Evolutionary conservation across 2,113 vertebrate genomes (phyloP).

Genomic region (Halichoeres trimaculatus): DNA sequence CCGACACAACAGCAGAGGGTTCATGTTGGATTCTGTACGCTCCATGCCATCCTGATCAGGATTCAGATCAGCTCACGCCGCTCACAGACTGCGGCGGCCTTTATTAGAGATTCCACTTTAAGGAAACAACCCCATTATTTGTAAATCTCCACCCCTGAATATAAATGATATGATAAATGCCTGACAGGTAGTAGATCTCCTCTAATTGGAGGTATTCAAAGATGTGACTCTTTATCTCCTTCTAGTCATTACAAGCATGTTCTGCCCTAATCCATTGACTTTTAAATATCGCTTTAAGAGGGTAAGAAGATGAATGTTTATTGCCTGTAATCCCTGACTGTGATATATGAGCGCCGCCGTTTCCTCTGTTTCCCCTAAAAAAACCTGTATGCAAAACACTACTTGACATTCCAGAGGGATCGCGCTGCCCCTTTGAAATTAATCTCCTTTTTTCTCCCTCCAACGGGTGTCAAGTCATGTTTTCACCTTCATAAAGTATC

Average conservation of each 20-base stretch:
- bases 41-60: background rate
- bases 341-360: constrained; percentile 86
- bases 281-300: constrained; percentile 80
- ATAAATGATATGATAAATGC: constrained; percentile 57
- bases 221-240: constrained; percentile 74
- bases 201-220: constrained; percentile 76
- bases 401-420: constrained; percentile 77
- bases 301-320: constrained; percentile 90
- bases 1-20: background rate
- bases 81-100: background rate
- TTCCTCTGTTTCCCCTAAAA: constrained; percentile 71
- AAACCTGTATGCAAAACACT: constrained; percentile 67
- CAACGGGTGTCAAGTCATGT: constrained; percentile 53
- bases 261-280: constrained; percentile 85
- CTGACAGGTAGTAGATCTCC: constrained; percentile 63
- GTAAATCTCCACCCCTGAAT: constrained; percentile 25
- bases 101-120: background rate
- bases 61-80: background rate
- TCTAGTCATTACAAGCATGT: constrained; percentile 78
- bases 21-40: background rate
- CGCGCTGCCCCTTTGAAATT: constrained; percentile 67
- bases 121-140: constrained; percentile 33
- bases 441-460: constrained; percentile 11
- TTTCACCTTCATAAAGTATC: constrained; percentile 78
- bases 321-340: constrained; percentile 86